Percentiles rank a stretch among this genome's conserved stretches.
Conservation (phyloP, 2,888 invertebrate species). For the Dastarcus helophoroides region DNA sequence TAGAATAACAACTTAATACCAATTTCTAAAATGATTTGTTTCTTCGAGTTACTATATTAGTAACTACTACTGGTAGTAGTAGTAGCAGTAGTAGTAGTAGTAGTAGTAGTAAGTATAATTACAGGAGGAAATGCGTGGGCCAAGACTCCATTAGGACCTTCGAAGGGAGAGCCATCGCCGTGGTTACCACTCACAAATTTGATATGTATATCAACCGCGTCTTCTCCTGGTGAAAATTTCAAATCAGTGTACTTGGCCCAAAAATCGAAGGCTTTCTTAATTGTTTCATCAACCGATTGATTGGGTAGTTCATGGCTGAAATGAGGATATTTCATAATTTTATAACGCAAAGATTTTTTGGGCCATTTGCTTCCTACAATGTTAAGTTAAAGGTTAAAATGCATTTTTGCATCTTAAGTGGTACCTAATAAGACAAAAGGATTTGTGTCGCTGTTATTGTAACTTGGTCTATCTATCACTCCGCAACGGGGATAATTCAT, state of each 20-base stretch:
- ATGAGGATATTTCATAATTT: conserved; percentile 6
- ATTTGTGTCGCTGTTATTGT: background rate
- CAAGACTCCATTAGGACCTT: conserved; percentile 8
- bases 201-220: conserved; percentile 6
- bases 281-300: conserved; percentile 2
- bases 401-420: no score
- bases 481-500: conserved; percentile 8
- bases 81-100: no score
- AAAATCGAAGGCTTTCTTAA: conserved; percentile 5
- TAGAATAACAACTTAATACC: no score
- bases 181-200: conserved; percentile 7
- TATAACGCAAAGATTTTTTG: conserved; percentile 6
- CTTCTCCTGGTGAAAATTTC: conserved; percentile 1
- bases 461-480: conserved; percentile 3
- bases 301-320: conserved; percentile 3
- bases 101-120: no score
- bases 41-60: no score
- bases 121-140: conserved; percentile 9
- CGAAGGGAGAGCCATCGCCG: conserved; percentile 8
- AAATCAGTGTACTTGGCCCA: conserved; percentile 5
- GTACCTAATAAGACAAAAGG: no score
- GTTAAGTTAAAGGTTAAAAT: no score
- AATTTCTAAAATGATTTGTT: no score
- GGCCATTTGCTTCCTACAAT: conserved; percentile 6
- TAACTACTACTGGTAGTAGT: no score